These are phyloP conservation scores for Pterois miles DNA, from an alignment of 2,797 vertebrate genomes.

Conservation along the genomic window DNA sequence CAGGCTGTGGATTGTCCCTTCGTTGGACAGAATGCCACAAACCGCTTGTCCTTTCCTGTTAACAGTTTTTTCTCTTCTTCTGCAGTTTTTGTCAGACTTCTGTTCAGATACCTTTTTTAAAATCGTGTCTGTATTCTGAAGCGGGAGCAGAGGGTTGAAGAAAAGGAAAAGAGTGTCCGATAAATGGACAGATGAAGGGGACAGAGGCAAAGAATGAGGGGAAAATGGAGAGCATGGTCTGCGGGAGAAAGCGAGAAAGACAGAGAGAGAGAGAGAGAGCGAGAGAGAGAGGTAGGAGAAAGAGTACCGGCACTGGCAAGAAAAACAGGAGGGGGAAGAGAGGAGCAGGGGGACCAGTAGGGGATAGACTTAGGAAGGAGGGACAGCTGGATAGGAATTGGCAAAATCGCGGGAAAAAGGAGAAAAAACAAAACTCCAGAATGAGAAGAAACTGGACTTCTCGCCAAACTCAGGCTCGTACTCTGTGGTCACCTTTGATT, in stretches of 20 bases:
- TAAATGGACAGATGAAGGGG: conserved; percentile 70
- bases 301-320: conserved; percentile 73
- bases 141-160: conserved; percentile 39
- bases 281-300: conserved; percentile 64
- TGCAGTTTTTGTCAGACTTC: conserved; percentile 34
- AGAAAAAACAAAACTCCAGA: conserved; percentile 60
- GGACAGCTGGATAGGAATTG: conserved; percentile 72
- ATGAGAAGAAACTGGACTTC: conserved; percentile 61
- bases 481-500: conserved; percentile 34
- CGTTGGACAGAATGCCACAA: conserved; percentile 68
- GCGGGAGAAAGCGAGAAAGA: conserved; percentile 65
- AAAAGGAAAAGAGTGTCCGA: conserved; percentile 46
- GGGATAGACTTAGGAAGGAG: conserved; percentile 75
- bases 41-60: conserved; percentile 61
- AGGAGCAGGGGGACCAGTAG: conserved; percentile 67
- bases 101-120: conserved; percentile 30
- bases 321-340: conserved; percentile 66
- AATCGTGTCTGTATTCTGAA: conserved; percentile 30
- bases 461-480: conserved; percentile 36
- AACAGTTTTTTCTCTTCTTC: conserved; percentile 51
- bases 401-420: conserved; percentile 72
- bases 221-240: conserved; percentile 75
- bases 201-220: conserved; percentile 63
- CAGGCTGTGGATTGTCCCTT: conserved; percentile 72
- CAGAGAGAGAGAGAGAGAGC: conserved; percentile 54